A percentile compares a stretch with the other conserved stretches of the same genome.
These are phyloP conservation scores for Ethmia dodecea DNA, from an alignment of 2,888 invertebrate species.

Conservation along the genomic window DNA sequence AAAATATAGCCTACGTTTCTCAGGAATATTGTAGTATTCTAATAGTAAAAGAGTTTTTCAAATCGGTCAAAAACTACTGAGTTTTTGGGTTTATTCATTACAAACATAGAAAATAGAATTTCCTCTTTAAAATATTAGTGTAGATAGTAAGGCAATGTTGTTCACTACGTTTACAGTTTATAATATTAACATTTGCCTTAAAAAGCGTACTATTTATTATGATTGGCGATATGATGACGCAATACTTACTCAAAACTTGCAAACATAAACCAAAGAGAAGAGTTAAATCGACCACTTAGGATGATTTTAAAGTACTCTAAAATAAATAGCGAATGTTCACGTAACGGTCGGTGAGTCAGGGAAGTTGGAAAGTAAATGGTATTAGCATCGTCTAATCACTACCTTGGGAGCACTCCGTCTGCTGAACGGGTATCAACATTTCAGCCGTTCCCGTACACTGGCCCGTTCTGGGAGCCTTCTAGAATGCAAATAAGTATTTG, in stretches of 20 bases:
- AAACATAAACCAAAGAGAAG: slow-evolving; percentile 21
- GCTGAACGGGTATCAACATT: slow-evolving; percentile 40
- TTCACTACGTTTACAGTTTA: too few species aligned
- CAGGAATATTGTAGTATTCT: too few species aligned
- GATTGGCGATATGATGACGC: too few species aligned
- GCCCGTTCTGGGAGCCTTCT: slow-evolving; percentile 63
- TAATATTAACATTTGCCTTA: too few species aligned
- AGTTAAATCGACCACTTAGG: slow-evolving; percentile 43
- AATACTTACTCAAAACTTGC: slow-evolving; percentile 2
- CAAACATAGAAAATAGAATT: too few species aligned
- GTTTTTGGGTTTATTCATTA: too few species aligned
- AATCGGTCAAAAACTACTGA: too few species aligned
- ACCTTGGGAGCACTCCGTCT: slow-evolving; percentile 66
- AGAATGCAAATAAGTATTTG: slow-evolving; percentile 75
- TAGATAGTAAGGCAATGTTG: too few species aligned
- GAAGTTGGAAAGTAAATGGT: slow-evolving; percentile 74
- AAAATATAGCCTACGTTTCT: too few species aligned
- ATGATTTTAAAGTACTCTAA: slow-evolving; percentile 61
- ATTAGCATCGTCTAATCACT: slow-evolving; percentile 76
- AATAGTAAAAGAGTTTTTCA: too few species aligned
- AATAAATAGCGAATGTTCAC: slow-evolving; percentile 64
- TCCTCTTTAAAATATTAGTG: too few species aligned
- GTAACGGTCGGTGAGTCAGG: slow-evolving; percentile 68
- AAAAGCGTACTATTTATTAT: too few species aligned
- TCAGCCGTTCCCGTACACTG: slow-evolving; percentile 58